Base-by-base conservation (phyloP, 2,113 vertebrate genomes). In the Xiphophorus hellerii region DNA sequence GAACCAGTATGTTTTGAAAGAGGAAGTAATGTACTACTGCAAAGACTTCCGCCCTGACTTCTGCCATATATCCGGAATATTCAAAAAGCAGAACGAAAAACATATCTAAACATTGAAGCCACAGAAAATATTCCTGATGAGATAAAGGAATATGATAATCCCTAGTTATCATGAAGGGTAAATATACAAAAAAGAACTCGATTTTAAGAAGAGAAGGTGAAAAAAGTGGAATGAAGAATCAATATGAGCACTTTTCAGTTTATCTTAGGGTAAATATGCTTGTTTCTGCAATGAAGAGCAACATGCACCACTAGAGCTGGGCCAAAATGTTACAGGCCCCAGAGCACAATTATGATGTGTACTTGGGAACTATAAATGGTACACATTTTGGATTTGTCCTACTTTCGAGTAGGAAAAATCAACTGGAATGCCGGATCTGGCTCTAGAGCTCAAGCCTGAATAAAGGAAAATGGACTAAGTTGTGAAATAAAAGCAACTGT, bases 1-100 rank as follows among this genome's bases (percentile, higher is more conserved):
- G 35, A 12, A 68, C 27, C 6, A 51, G 10, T 0, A 31, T 5
- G 2, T 78, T 82, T 84, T 80, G 64, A 80, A 78, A 3, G 78
- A 77, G 90, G 88, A 89, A 90, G 84, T 73, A 6, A 35, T 1
- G 10, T n/a, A 58, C 25, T 25, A 58, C 51, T 66, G n/a, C 15
- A 25, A 60, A 29, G 15, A 20, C 37, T 54, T 60, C 78, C 75
- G 48, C 7, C 33, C 9, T 20, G 13, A 60, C 66, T 17, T 54
- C 76, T 66, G 66, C 61, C 63, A 58, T 2, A 58, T 67, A 44
- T 3, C 4, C 4, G 5, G 4, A 28, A 2, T 4, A 14, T n/a
- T 6, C 5, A 9, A 0, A 0, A 1, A 20, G 3, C n/a, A 8
- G 58, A 28, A 74, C 15, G 62, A 27, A 12, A 30, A 27, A 5